Evolutionary conservation across 2,113 vertebrate species (phyloP), one percentile per base, ranked within the genome.

Genomic region (Phaetusa simplex): DNA sequence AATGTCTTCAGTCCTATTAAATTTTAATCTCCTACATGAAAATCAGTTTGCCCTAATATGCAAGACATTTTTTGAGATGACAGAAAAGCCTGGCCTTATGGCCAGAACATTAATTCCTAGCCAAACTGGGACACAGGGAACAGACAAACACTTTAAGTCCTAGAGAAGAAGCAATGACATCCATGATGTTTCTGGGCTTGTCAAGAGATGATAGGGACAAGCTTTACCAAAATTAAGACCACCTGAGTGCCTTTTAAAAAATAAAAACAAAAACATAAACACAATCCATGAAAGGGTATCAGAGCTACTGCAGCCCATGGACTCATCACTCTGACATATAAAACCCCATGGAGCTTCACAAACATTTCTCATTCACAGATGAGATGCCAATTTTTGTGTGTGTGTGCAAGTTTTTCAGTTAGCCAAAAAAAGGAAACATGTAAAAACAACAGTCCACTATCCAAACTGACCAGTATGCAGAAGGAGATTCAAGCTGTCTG

Each of bases 1-100:
- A 93, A 94, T 88, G 61, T 64, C 67, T 88, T 58, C 29, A 86
- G 76, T 61, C 23, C 56, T 88, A 84, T 84, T 92, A 93, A 88
- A 94, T 83, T 82, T 94, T 93, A 79, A 91, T 82, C 49, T 64
- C 56, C 38, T 50, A 74, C 30, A 56, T 61, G 43, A 93, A 91
- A 79, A 78, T 36, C 56, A 79, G 27, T 64, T 76, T 80, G 43
- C 27, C 9, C 52, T 72, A 50, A 92, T 67, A 77, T n/a, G 81
- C 34, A 77, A 55, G 49, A 64, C 29, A 36, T 49, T 62, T 77
- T 83, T 49, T 78, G 12, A 47, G 8, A 24, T 8, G 5, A 16
- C 24, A 42, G 55, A 47, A 47, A 21, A 58, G 14, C 8, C 32
- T 23, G 22, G 40, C 8, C 12, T 52, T 77, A 11, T 1, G 0